These are phyloP conservation scores for Notocelia uddmanniana DNA, from an alignment of 2,888 invertebrate species.

Conservation along the genomic window DNA sequence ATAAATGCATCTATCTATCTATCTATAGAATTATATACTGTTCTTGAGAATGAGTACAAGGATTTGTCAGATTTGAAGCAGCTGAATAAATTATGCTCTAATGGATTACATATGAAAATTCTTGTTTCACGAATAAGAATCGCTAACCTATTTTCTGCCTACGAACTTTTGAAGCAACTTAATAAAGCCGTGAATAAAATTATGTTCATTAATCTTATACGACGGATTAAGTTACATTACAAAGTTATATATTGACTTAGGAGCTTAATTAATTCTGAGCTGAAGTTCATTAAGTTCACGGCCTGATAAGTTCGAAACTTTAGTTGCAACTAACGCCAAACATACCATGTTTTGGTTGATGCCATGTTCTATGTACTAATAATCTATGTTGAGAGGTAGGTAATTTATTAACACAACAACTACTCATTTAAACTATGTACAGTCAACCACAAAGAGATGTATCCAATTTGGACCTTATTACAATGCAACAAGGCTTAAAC, in stretches of 20 bases:
- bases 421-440: no score
- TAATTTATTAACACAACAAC: no score
- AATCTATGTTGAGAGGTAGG: not conserved
- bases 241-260: conserved; percentile 15
- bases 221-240: not conserved
- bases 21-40: no score
- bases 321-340: not conserved
- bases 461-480: no score
- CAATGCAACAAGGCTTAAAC: no score
- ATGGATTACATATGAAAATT: not conserved
- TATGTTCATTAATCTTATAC: not conserved
- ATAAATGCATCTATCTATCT: no score
- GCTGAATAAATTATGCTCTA: not conserved
- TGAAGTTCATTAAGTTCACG: not conserved
- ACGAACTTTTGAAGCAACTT: not conserved
- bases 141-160: not conserved
- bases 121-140: not conserved
- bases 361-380: not conserved
- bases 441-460: no score
- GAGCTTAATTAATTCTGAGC: conserved; percentile 1
- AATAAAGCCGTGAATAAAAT: not conserved
- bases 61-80: not conserved
- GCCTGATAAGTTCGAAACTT: not conserved
- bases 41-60: no score
- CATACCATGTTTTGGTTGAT: not conserved